These are phyloP conservation scores for Diarsia mendica DNA, from an alignment of 2,888 invertebrate species.

Conservation along the genomic window DNA sequence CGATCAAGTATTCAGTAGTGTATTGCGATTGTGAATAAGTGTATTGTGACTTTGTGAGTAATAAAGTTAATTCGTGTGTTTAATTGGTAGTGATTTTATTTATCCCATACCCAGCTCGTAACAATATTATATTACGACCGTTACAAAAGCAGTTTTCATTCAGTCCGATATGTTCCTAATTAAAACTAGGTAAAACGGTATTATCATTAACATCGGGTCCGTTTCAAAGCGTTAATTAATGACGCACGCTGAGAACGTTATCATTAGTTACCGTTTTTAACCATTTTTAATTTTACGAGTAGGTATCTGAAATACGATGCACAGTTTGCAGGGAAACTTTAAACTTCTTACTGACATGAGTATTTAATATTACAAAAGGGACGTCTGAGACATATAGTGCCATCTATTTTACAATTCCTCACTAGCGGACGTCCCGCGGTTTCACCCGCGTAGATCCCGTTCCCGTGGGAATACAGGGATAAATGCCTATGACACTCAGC, in stretches of 20 bases:
- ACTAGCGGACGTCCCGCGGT: too few species aligned
- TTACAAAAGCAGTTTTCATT: constrained; percentile 31
- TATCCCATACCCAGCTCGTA: too few species aligned
- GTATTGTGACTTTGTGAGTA: too few species aligned
- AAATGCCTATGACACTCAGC: too few species aligned
- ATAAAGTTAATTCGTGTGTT: too few species aligned
- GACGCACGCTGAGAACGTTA: constrained; percentile 40
- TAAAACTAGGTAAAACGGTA: constrained; percentile 35
- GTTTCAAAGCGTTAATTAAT: constrained; percentile 50
- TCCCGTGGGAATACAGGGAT: too few species aligned
- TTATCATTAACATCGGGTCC: constrained; percentile 41
- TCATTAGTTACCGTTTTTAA: constrained; percentile 37
- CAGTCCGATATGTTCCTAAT: constrained; percentile 28
- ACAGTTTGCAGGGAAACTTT: constrained; percentile 1
- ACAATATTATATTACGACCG: neutral
- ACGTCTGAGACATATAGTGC: neutral
- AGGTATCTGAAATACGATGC: constrained; percentile 7
- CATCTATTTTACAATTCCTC: neutral
- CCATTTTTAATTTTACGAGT: constrained; percentile 21
- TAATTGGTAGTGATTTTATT: too few species aligned
- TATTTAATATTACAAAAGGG: neutral
- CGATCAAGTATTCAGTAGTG: too few species aligned
- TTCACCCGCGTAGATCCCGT: too few species aligned
- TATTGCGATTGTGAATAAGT: too few species aligned
- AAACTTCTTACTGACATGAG: neutral